Percentiles rank a stretch among this genome's conserved stretches.
Conservation (phyloP, 2,797 vertebrate genomes). For the Sciurus vulgaris region DNA sequence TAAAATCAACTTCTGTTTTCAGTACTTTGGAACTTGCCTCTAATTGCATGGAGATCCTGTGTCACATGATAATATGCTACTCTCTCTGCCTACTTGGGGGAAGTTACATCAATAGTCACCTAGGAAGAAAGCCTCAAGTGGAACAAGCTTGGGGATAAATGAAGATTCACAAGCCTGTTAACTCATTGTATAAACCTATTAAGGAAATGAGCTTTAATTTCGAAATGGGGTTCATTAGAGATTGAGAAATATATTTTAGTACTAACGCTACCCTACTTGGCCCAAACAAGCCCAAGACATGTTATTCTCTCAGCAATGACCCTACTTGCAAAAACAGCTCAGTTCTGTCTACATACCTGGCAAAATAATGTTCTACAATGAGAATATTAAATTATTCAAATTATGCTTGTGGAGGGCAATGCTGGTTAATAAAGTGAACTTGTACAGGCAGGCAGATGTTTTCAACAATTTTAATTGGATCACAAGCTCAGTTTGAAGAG, state of each 20-base stretch:
- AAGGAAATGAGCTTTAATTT: slow-evolving; percentile 82
- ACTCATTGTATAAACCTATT: slow-evolving; percentile 73
- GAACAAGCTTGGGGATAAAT: slow-evolving; percentile 65
- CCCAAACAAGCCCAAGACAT: slow-evolving; percentile 75
- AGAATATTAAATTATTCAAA: slow-evolving; percentile 68
- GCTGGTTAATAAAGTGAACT: slow-evolving; percentile 75
- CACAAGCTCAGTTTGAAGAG: slow-evolving; percentile 71
- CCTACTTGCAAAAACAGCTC: slow-evolving; percentile 73
- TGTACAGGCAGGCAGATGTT: slow-evolving; percentile 70
- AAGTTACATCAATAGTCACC: slow-evolving; percentile 27
- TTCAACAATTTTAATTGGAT: slow-evolving; percentile 69
- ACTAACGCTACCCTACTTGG: not conserved
- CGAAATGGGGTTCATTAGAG: slow-evolving; percentile 63
- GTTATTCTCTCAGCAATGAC: slow-evolving; percentile 42
- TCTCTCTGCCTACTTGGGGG: not conserved
- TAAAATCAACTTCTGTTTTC: slow-evolving; percentile 60
- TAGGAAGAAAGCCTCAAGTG: slow-evolving; percentile 34
- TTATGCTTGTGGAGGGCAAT: slow-evolving; percentile 24
- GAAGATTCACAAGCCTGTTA: slow-evolving; percentile 78
- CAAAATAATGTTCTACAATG: slow-evolving; percentile 59
- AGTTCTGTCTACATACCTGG: slow-evolving; percentile 61
- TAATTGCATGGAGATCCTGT: slow-evolving; percentile 1
- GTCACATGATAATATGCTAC: not conserved
- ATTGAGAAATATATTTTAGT: slow-evolving; percentile 72
- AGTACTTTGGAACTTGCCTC: slow-evolving; percentile 55